Evolutionary conservation across 2,797 vertebrate species (phyloP).

Genomic region (Anguilla obscura): DNA sequence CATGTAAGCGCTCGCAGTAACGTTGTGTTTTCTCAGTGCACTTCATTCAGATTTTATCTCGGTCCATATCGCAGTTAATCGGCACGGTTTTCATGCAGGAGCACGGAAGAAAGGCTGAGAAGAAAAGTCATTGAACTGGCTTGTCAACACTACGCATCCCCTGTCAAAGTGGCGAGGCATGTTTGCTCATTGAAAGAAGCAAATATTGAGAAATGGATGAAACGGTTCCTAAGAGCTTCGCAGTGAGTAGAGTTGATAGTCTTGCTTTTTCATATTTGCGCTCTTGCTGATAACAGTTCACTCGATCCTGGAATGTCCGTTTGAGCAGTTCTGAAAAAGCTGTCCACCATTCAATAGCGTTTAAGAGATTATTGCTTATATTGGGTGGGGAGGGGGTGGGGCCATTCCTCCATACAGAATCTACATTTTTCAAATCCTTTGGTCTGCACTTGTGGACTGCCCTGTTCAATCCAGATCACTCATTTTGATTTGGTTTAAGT

Average conservation of each 20-base stretch:
- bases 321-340: no score
- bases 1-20: neutral
- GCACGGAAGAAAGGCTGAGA: neutral
- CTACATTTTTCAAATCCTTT: neutral
- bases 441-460: neutral
- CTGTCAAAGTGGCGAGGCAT: neutral
- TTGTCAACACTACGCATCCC: neutral
- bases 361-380: neutral
- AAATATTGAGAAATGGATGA: neutral
- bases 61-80: neutral
- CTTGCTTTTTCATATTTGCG: neutral
- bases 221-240: neutral
- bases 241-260: neutral
- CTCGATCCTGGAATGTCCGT: neutral
- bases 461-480: neutral
- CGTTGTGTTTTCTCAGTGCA: neutral
- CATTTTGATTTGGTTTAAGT: neutral
- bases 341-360: no score
- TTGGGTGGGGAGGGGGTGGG: neutral
- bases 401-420: neutral
- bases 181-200: neutral
- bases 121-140: neutral
- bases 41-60: neutral
- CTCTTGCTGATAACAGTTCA: neutral
- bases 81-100: neutral